Evolutionary conservation across 2,113 vertebrate species (phyloP).

Genomic region (Sarotherodon lohbergeri): DNA sequence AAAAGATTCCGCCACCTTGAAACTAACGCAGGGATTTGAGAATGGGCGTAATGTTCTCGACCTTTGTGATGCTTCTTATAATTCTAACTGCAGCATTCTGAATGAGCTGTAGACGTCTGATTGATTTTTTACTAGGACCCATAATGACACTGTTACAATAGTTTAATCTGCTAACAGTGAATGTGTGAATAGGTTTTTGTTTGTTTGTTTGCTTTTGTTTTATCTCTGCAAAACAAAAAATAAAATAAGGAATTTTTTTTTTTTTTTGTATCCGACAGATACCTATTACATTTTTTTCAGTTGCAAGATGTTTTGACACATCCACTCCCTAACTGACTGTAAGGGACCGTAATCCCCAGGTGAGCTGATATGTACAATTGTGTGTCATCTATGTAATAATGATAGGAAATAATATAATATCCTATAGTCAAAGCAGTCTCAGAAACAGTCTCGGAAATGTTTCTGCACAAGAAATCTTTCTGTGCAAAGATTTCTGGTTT

Average conservation of each 20-base stretch:
- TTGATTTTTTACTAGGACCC: neutral
- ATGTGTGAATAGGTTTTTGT: neutral
- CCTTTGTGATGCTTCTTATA: neutral
- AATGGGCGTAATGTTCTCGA: neutral
- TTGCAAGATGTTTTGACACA: neutral
- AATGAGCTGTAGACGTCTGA: neutral
- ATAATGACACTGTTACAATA: neutral
- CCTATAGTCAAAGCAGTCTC: neutral
- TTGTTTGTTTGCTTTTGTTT: neutral
- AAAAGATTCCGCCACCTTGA: neutral
- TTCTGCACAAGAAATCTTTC: neutral
- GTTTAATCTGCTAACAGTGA: neutral
- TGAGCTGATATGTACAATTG: neutral
- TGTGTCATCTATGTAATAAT: neutral
- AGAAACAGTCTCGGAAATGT: neutral
- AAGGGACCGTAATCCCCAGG: neutral
- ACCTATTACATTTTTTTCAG: neutral
- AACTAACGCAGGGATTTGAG: neutral
- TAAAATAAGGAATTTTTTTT: neutral
- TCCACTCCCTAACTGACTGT: neutral
- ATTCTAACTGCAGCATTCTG: neutral
- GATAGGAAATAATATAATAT: neutral
- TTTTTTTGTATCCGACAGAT: accelerated
- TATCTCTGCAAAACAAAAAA: neutral
- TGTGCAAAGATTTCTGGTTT: neutral